Evolutionary conservation across 2,797 vertebrate species (phyloP).

Genomic region (Melanotaenia maccullochi): DNA sequence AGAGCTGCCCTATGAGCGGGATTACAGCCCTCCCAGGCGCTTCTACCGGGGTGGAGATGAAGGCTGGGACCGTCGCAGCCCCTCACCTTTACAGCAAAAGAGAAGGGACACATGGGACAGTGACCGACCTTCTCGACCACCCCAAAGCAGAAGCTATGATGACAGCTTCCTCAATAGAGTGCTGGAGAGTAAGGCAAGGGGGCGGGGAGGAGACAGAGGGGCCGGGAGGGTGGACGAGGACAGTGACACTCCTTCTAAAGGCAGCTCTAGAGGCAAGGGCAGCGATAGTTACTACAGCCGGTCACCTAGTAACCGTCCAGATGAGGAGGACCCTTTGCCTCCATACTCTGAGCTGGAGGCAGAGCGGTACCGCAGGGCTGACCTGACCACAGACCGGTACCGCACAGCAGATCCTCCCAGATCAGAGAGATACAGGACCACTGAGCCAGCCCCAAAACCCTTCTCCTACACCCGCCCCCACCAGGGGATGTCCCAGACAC

Average conservation of each 20-base stretch:
- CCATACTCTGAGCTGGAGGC: conserved; percentile 89
- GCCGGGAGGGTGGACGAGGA: conserved; percentile 79
- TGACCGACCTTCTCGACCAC: conserved; percentile 64
- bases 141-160: conserved; percentile 85
- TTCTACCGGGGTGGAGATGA: conserved; percentile 68
- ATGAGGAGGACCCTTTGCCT: conserved; percentile 91
- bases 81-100: conserved; percentile 82
- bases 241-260: conserved; percentile 91
- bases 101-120: conserved; percentile 89
- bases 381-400: conserved; percentile 55
- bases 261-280: conserved; percentile 86
- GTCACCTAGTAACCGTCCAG: conserved; percentile 85
- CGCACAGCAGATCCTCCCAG: conserved; percentile 57
- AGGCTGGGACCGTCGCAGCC: conserved; percentile 82
- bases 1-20: conserved; percentile 75
- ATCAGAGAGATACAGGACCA: conserved; percentile 74
- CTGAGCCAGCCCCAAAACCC: conserved; percentile 76
- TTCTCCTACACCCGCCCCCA: conserved; percentile 85
- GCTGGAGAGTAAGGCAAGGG: conserved; percentile 89
- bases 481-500: conserved; percentile 73
- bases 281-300: conserved; percentile 82
- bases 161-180: conserved; percentile 86
- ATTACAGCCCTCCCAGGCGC: conserved; percentile 72
- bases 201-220: conserved; percentile 76
- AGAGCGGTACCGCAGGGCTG: conserved; percentile 70